Conservation (phyloP, 2,888 invertebrate species). For the Lasioglossum villosulum region DNA sequence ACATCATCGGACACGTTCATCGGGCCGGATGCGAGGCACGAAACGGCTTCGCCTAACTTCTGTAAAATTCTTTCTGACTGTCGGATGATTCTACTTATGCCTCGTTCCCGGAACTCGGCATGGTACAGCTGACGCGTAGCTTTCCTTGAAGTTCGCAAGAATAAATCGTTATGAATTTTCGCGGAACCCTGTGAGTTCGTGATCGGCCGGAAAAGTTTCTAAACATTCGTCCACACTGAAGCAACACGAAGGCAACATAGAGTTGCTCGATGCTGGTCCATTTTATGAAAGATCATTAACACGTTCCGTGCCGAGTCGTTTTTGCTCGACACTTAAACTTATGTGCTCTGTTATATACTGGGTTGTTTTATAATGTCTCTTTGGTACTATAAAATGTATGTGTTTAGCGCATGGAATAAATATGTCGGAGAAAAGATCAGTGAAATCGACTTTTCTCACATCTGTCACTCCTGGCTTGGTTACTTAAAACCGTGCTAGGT, state of each 20-base stretch:
- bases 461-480: no score
- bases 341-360: no score
- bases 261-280: not conserved
- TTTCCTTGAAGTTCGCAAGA: not conserved
- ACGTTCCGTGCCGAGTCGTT: no score
- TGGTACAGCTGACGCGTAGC: not conserved
- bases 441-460: no score
- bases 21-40: slow-evolving; percentile 13
- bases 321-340: no score
- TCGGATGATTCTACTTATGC: not conserved
- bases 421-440: no score
- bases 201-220: not conserved
- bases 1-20: slow-evolving; percentile 43
- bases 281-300: no score
- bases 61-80: not conserved
- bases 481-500: no score
- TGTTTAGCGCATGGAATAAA: no score
- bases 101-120: not conserved
- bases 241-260: not conserved
- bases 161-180: not conserved
- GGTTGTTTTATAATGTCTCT: no score
- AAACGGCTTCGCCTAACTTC: not conserved
- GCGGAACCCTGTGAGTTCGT: not conserved
- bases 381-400: no score
- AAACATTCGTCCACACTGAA: not conserved